phyloP scores from a whole-genome alignment of 1,140 invertebrate genomes.

The Drosophila hydei region DNA sequence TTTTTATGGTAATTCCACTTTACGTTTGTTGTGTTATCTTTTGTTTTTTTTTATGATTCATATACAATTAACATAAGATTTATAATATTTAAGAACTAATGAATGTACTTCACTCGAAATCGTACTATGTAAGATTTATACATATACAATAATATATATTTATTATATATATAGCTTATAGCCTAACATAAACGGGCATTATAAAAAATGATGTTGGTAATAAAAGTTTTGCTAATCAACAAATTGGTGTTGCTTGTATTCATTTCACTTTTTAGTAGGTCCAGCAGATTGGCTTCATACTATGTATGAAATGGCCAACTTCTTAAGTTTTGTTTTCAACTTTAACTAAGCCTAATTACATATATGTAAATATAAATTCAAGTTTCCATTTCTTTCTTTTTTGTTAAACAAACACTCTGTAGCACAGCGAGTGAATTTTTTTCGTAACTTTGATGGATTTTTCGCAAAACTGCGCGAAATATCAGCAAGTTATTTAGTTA shows the following conservation, averaged over 20 bases:
- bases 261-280: slow-evolving; percentile 8
- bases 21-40: not conserved
- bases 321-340: slow-evolving; percentile 5
- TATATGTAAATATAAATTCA: slow-evolving; percentile 51
- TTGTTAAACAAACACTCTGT: slow-evolving; percentile 43
- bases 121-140: slow-evolving; percentile 74
- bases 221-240: slow-evolving; percentile 66
- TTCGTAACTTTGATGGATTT: slow-evolving; percentile 56
- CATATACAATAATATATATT: slow-evolving; percentile 55
- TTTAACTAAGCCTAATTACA: slow-evolving; percentile 20
- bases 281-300: slow-evolving; percentile 50
- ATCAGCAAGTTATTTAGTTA: slow-evolving; percentile 50
- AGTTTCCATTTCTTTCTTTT: slow-evolving; percentile 38
- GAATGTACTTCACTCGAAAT: slow-evolving; percentile 77
- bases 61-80: slow-evolving; percentile 49
- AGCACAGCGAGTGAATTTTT: slow-evolving; percentile 52
- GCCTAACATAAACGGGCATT: slow-evolving; percentile 72
- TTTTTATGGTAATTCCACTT: slow-evolving; percentile 30
- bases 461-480: slow-evolving; percentile 57
- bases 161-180: slow-evolving; percentile 72
- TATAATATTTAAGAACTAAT: slow-evolving; percentile 71
- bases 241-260: slow-evolving; percentile 67
- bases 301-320: slow-evolving; percentile 63
- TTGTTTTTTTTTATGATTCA: slow-evolving; percentile 15
- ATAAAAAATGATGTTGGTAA: slow-evolving; percentile 72